Evolutionary conservation across 2,113 vertebrate genomes (phyloP).

Genomic region (cattle (Bos taurus)): ARS-UCD2.0 NC_037346.1:57384001-57384500

Average conservation of each 20-base stretch:
- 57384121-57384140: background rate
- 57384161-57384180: background rate
- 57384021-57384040: background rate
- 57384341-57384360: background rate
- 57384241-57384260: background rate
- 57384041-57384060: background rate
- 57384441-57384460: background rate
- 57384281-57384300: background rate
- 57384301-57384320: background rate
- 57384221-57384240: background rate
- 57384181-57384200: background rate
- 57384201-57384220: background rate
- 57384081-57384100: background rate
- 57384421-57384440: background rate
- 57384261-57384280: background rate
- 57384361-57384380: accelerated
- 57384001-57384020: background rate
- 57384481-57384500: background rate
- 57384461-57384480: accelerated
- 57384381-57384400: background rate
- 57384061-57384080: background rate
- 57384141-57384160: background rate
- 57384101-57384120: background rate
- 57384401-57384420: background rate
- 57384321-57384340: background rate